phyloP scores from a whole-genome alignment of 2,888 invertebrate genomes.

The Serrognathus titanus region DNA sequence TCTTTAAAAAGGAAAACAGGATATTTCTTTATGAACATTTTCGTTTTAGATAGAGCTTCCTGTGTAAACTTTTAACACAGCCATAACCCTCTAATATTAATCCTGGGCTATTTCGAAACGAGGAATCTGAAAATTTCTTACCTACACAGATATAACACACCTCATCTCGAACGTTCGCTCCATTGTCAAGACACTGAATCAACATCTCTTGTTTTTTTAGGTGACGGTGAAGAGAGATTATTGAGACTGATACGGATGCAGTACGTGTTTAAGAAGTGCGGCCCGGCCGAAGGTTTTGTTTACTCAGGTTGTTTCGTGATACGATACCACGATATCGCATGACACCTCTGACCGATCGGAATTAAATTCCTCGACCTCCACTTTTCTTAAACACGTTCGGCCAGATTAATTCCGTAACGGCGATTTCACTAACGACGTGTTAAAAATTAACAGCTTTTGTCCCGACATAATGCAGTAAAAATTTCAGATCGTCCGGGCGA shows the following conservation, averaged over 20 bases:
- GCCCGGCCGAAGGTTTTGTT: slow-evolving; percentile 29
- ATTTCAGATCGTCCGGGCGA: too few relatives aligned
- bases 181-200: slow-evolving; percentile 26
- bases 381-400: slow-evolving; percentile 1
- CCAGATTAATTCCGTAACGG: slow-evolving; percentile 2
- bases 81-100: too few relatives aligned
- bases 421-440: slow-evolving; percentile 17
- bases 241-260: slow-evolving; percentile 31
- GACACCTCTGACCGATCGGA: slow-evolving; percentile 30
- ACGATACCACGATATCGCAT: slow-evolving; percentile 26
- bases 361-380: slow-evolving; percentile 20
- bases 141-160: slow-evolving; percentile 5
- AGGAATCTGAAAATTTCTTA: slow-evolving; percentile 22
- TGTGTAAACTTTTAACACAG: too few relatives aligned
- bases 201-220: slow-evolving; percentile 36
- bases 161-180: slow-evolving; percentile 25
- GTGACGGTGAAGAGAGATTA: slow-evolving; percentile 35
- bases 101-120: slow-evolving; percentile 6
- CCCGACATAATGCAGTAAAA: too few relatives aligned
- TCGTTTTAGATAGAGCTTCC: too few relatives aligned
- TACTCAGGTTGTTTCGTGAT: slow-evolving; percentile 25
- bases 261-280: slow-evolving; percentile 30
- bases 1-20: too few relatives aligned
- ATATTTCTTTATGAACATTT: too few relatives aligned
- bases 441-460: slow-evolving; percentile 11